Evolutionary conservation across 2,888 invertebrate species (phyloP), one percentile per base, ranked within the genome.

Genomic region (Trissoscelio sp.): DNA sequence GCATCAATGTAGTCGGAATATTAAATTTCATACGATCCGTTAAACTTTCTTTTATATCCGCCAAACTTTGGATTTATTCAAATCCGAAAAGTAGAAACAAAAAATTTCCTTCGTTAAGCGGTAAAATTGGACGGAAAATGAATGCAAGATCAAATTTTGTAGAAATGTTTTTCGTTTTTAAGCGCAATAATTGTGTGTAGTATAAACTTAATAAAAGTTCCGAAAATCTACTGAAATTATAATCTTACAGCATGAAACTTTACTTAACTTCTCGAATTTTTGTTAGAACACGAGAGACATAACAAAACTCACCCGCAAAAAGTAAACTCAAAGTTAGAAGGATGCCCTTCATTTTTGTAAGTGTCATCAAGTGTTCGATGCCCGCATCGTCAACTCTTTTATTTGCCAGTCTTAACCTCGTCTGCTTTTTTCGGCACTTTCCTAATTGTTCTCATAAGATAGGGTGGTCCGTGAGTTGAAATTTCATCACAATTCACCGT

Each of bases 261-360:
- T 1, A 14, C 44, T 44, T 44, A 34, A 48, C 22, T 48, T 48
- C 0, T 48, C 3, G n/a, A 5, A 48, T 48, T 22, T 34, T n/a
- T 28, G 60, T 28, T 16, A 16, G 16, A 44, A 3, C 9, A n/a
- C 9, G 9, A 3, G 11, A 48, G 42, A 46, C 46, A 22, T 11
- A 37, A 60, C 31, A 64, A 60, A 67, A 88, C 90, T 90, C 86
- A 91, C 91, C 90, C 85, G 90, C 89, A 79, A 90, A 88, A 81
- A 91, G 88, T 64, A 91, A 87, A 81, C 89, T 88, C 83, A 91
- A 86, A 86, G 88, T 88, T 78, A 91, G 85, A 85, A 91, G 87
- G 84, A 90, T 86, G 86, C 89, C 86, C 87, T 84, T 90, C 91
- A 91, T 91, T 87, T 88, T 90, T 84, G 83, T 58, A 85, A 83